Conservation (phyloP, 2,113 vertebrate species). For the Gracilinanus agilis region DNA sequence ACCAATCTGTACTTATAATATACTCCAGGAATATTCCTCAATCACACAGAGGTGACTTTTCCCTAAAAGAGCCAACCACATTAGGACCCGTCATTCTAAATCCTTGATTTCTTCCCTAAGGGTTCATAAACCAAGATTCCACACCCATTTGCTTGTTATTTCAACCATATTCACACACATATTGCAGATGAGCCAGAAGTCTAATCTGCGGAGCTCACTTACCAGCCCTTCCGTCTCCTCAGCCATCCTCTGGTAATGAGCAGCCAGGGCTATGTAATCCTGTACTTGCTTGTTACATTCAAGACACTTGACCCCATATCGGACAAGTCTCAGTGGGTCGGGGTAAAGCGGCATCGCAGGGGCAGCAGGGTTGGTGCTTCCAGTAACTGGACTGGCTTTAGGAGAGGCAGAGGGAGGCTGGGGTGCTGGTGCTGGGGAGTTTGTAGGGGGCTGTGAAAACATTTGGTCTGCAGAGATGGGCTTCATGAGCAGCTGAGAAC, state of each 20-base stretch:
- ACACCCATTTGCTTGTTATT: background rate
- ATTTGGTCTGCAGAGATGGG: constrained; percentile 94
- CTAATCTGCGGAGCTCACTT: constrained; percentile 77
- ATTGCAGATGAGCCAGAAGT: background rate
- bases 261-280: constrained; percentile 91
- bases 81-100: background rate
- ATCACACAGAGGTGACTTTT: background rate
- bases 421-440: constrained; percentile 72
- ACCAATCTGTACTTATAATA: background rate
- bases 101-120: background rate
- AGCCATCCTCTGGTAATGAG: constrained; percentile 93
- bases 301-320: constrained; percentile 90
- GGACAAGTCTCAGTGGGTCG: constrained; percentile 88
- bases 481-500: constrained; percentile 95
- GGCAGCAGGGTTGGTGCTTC: constrained; percentile 61
- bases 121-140: background rate
- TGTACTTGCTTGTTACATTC: constrained; percentile 94
- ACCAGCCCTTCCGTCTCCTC: constrained; percentile 93
- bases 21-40: background rate
- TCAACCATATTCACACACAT: background rate
- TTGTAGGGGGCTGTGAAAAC: constrained; percentile 85
- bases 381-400: constrained; percentile 61
- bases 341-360: constrained; percentile 92
- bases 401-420: constrained; percentile 60
- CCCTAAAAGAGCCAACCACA: background rate